Conservation (phyloP, 2,888 invertebrate species). For the Epirrita christyi region DNA sequence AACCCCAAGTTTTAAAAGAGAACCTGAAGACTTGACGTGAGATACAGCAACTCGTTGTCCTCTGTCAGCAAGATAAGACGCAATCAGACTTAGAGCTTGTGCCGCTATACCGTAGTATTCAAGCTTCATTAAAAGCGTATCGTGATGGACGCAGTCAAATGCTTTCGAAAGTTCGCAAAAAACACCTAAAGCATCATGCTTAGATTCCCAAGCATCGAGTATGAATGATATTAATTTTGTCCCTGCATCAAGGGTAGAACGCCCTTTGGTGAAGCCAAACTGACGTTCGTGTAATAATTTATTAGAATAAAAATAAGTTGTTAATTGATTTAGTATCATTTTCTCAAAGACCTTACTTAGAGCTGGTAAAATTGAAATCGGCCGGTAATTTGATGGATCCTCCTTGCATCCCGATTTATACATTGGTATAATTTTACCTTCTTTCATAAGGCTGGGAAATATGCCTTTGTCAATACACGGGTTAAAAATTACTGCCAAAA, state of each 20-base stretch:
- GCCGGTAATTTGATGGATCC: neutral
- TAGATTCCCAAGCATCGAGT: neutral
- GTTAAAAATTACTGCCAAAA: neutral
- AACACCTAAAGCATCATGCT: neutral
- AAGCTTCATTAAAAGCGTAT: conserved; percentile 1
- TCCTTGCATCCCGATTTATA: neutral
- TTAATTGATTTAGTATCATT: too few relatives aligned
- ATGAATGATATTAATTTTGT: too few relatives aligned
- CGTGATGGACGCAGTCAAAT: conserved; percentile 4
- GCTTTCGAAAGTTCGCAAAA: conserved; percentile 1
- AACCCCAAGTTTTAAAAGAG: conserved; percentile 8
- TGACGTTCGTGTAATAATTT: too few relatives aligned
- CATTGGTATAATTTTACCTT: neutral
- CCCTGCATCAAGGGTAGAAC: too few relatives aligned
- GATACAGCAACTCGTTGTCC: neutral
- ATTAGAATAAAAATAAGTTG: too few relatives aligned
- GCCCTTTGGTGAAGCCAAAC: too few relatives aligned
- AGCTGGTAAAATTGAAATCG: neutral
- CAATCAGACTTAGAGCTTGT: neutral
- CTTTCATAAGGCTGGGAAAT: neutral
- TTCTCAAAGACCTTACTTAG: too few relatives aligned
- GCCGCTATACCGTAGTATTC: neutral
- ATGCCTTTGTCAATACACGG: neutral
- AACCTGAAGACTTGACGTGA: neutral
- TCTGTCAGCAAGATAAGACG: neutral